Base-by-base conservation (phyloP, 2,113 vertebrate genomes). In the Grantiella picta region DNA sequence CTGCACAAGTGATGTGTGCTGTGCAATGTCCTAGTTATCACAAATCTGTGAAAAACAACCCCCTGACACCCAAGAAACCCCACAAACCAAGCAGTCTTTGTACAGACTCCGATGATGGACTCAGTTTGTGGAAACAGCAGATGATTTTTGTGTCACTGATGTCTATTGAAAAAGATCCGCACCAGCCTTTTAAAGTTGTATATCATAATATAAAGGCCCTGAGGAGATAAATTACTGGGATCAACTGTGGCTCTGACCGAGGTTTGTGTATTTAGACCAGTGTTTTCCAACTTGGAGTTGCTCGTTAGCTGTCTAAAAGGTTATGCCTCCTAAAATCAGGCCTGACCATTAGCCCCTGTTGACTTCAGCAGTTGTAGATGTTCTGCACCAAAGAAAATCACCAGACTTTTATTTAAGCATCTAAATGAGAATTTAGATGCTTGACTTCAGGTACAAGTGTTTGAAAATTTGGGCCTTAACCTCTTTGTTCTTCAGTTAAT, bases 51-150 rank as follows among this genome's bases (percentile, higher is more conserved):
- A 66, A 64, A 87, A 91, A 83, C 33, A 97, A 90, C 11, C 45
- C 68, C 60, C 49, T 35, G 33, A 18, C 0, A 0, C 82, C 52
- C 42, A 2, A 31, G 77, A 61, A 53, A 71, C 7, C 57, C 64
- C 80, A 22, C 75, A 28, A 69, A 44, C 54, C 60, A 81, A 92
- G 93, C 59, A 15, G 87, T 97, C 77, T 98, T 99, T 98, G 94
- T 98, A 97, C 89, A 97, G 98, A 97, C 97, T 89, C 97, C 89
- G 97, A 97, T 47, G 33, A 89, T 97, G 98, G 98, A 98, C 92
- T 91, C 89, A 29, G 95, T 94, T 95, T 72, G 45, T 80, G 81
- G 80, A 63, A 63, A 82, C 72, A 35, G 59, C 16, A 6, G n/a
- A 44, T 77, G 61, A 76, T 82, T 72, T 96, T 66, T 82, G n/a